Evolutionary conservation across 2,797 vertebrate species (phyloP).

Genomic region (Phoeniculus purpureus): DNA sequence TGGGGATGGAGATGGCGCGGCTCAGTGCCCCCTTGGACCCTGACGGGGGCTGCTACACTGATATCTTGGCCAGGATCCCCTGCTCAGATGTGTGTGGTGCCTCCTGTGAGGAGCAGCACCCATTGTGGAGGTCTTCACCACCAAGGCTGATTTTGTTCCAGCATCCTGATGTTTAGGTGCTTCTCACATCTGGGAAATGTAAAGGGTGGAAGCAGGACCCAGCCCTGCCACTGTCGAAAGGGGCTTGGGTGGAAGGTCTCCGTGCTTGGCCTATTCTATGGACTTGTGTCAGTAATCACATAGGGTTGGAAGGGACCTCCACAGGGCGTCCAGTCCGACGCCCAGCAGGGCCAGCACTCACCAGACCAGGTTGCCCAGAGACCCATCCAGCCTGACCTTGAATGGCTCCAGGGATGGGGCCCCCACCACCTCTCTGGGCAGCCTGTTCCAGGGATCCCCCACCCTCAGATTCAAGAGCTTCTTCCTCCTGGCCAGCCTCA

Average conservation of each 20-base stretch:
- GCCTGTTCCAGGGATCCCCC: too few species aligned
- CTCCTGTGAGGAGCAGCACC: not conserved
- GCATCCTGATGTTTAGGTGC: not conserved
- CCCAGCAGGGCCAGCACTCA: too few species aligned
- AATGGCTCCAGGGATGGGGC: too few species aligned
- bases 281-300: too few species aligned
- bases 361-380: too few species aligned
- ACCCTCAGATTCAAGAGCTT: too few species aligned
- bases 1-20: accelerated
- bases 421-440: too few species aligned
- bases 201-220: not conserved
- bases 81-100: not conserved
- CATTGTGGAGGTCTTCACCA: not conserved
- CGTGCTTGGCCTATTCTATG: accelerated
- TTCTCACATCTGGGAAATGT: not conserved
- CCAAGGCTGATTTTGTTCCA: not conserved
- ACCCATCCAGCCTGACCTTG: too few species aligned
- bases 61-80: not conserved
- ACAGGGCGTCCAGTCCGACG: too few species aligned
- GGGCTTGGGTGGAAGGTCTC: not conserved
- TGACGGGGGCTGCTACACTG: not conserved
- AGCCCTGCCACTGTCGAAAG: accelerated
- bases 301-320: too few species aligned
- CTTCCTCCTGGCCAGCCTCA: too few species aligned
- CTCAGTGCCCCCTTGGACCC: not conserved